Percentiles rank a stretch among this genome's conserved stretches.
phyloP scores from a whole-genome alignment of 2,113 vertebrate genomes.

The Pseudorhombus dupliciocellatus region DNA sequence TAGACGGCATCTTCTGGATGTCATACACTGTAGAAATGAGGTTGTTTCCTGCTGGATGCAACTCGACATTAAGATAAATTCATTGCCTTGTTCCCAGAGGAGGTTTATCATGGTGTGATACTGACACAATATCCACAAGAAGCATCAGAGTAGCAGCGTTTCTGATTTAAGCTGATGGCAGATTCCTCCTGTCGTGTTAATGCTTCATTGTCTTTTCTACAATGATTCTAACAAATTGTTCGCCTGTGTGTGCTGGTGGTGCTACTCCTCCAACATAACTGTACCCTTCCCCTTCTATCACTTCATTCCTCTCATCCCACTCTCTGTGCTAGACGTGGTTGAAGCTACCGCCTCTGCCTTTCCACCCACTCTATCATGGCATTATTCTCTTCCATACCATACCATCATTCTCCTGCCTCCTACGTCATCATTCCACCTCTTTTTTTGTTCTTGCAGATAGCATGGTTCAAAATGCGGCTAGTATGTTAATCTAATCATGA shows the following conservation, averaged over 20 bases:
- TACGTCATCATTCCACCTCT: constrained; percentile 26
- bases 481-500: constrained; percentile 22
- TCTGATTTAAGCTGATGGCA: constrained; percentile 4
- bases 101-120: constrained; percentile 9
- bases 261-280: constrained; percentile 42
- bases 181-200: constrained; percentile 15
- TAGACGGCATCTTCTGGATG: constrained; percentile 15
- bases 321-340: constrained; percentile 69
- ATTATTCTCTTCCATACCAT: constrained; percentile 59
- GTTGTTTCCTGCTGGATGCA: background rate
- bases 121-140: background rate
- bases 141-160: background rate
- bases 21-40: background rate
- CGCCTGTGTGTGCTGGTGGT: constrained; percentile 33
- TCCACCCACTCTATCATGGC: constrained; percentile 66
- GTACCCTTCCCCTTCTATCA: constrained; percentile 61
- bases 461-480: constrained; percentile 9
- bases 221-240: constrained; percentile 22
- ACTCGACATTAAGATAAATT: constrained; percentile 6
- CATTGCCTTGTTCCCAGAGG: background rate
- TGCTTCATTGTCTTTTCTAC: constrained; percentile 18
- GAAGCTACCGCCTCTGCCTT: constrained; percentile 63
- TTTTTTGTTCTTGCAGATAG: constrained; percentile 37
- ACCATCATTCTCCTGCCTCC: constrained; percentile 29
- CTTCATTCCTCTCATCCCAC: constrained; percentile 70